These are phyloP conservation scores for Chaenodraco wilsoni DNA, from an alignment of 2,797 vertebrate genomes.

Conservation along the genomic window DNA sequence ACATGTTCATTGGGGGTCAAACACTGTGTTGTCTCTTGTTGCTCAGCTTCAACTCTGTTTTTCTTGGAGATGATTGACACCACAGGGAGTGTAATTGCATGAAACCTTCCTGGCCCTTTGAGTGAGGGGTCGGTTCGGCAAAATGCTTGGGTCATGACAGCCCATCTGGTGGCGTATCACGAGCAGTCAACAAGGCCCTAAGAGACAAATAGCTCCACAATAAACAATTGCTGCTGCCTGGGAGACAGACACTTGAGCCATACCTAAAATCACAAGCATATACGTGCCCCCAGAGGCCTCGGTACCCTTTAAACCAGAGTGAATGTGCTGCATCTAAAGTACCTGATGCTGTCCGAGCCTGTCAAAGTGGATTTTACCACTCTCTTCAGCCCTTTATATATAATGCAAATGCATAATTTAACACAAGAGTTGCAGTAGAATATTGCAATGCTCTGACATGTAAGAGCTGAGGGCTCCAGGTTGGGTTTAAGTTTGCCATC, in stretches of 20 bases:
- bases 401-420: conserved; percentile 24
- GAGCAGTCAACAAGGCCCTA: conserved; percentile 67
- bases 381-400: neutral
- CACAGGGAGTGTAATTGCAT: conserved; percentile 56
- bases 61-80: conserved; percentile 68
- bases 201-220: conserved; percentile 54
- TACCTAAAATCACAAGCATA: conserved; percentile 58
- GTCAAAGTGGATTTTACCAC: neutral
- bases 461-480: conserved; percentile 9
- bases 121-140: conserved; percentile 61
- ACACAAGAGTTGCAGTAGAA: neutral
- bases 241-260: conserved; percentile 42
- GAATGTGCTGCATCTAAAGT: conserved; percentile 14
- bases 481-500: conserved; percentile 45
- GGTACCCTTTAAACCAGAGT: conserved; percentile 16
- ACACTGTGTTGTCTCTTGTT: neutral
- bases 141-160: conserved; percentile 72
- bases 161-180: conserved; percentile 71
- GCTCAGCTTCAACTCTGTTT: conserved; percentile 6
- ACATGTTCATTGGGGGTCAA: neutral
- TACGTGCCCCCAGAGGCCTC: conserved; percentile 29
- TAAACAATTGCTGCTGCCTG: conserved; percentile 40
- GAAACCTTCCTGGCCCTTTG: conserved; percentile 63
- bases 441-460: conserved; percentile 14
- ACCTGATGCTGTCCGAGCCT: conserved; percentile 10